A percentile compares a stretch with the other conserved stretches of the same genome.
Conservation (phyloP, 1,140 invertebrate genomes). For the Anastatus disparis region DNA sequence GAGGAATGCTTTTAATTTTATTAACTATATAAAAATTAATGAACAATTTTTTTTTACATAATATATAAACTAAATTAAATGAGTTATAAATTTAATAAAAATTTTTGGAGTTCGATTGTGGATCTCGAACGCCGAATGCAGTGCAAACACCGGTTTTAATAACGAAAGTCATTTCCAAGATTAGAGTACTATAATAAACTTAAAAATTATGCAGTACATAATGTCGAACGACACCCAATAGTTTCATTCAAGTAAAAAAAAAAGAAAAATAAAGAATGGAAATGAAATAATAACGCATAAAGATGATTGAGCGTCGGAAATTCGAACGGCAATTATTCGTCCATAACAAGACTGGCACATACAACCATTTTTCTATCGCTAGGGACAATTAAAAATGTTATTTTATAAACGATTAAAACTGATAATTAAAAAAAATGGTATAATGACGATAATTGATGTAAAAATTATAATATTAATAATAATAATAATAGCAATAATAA, state of each 20-base stretch:
- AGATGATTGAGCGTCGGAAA: slow-evolving; percentile 37
- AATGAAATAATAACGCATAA: background rate
- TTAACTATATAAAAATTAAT: slow-evolving; percentile 5
- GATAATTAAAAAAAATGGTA: slow-evolving; percentile 46
- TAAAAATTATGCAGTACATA: background rate
- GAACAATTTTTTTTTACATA: background rate
- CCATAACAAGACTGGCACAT: slow-evolving; percentile 53
- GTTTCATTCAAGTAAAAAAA: slow-evolving; percentile 28
- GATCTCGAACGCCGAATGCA: background rate
- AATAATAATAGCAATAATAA: slow-evolving; percentile 50
- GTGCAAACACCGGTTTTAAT: background rate
- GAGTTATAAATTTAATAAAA: background rate
- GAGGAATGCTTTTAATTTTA: slow-evolving; percentile 3
- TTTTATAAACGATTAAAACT: slow-evolving; percentile 47
- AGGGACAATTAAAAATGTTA: slow-evolving; percentile 46
- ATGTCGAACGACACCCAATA: slow-evolving; percentile 23
- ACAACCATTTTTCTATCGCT: slow-evolving; percentile 50
- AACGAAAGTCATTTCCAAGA: background rate
- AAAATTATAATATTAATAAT: slow-evolving; percentile 53
- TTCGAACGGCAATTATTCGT: slow-evolving; percentile 46
- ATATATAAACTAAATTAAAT: slow-evolving; percentile 22
- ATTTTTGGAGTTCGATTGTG: background rate
- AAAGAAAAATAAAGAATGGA: background rate
- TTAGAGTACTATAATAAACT: slow-evolving; percentile 1
- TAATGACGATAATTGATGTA: slow-evolving; percentile 45